phyloP scores from a whole-genome alignment of 2,113 vertebrate species.

The Chlorodrepanis virens region DNA sequence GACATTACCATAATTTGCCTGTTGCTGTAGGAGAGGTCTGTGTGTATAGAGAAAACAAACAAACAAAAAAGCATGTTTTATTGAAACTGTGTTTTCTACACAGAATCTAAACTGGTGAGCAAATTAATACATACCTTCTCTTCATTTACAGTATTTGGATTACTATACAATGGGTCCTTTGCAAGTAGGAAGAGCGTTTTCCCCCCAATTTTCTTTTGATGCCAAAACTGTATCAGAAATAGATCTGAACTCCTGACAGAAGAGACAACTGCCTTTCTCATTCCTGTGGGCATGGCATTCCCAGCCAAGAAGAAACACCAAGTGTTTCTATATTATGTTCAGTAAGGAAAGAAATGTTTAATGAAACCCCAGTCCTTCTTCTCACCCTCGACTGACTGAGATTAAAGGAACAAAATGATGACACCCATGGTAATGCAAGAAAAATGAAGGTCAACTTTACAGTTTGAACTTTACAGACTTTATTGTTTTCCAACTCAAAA shows the following conservation, averaged over 20 bases:
- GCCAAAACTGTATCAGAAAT: background rate
- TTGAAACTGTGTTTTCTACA: background rate
- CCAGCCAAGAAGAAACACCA: background rate
- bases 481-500: background rate
- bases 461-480: background rate
- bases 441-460: background rate
- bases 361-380: background rate
- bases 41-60: background rate
- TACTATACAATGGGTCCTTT: background rate
- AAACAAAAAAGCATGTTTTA: background rate
- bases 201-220: background rate
- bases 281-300: background rate
- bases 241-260: background rate
- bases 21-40: background rate
- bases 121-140: background rate
- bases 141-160: background rate
- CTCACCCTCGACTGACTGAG: background rate
- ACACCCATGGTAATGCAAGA: background rate
- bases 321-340: background rate
- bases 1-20: background rate
- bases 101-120: background rate
- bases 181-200: background rate
- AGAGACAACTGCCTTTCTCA: background rate
- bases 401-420: conserved; percentile 9
- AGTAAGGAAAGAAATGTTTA: background rate